Base-by-base conservation (phyloP, 2,888 invertebrate genomes). In the Sinelater perroti region DNA sequence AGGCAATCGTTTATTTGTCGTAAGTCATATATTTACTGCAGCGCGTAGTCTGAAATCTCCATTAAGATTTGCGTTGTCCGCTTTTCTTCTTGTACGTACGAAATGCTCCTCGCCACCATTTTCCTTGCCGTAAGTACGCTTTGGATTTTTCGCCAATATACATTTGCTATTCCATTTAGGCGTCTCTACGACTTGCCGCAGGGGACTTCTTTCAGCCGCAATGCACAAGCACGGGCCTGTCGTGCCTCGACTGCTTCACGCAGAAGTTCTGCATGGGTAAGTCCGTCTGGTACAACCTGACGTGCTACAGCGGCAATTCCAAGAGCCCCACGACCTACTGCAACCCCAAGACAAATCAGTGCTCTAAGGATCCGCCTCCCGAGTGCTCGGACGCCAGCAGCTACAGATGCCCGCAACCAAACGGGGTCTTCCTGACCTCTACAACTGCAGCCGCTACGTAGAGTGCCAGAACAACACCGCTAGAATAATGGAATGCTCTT, bases 201-300 rank as follows among this genome's bases (percentile, higher is more conserved):
- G n/a, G n/a, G n/a, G 28, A 44, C 6, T 44, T 44, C 11, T 44
- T 17, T 16, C 13, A 21, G 17, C 26, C 44, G 31, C 11, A 11
- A 18, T 44, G 26, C 17, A 10, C 8, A 21, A 18, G 16, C 13
- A 45, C 46, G 14, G 59, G 56, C 17, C 33, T 61, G 24, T 54
- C 58, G 14, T 58, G 62, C 31, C 21, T 54, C 3, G 36, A 53
- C 28, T 62, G 60, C 30, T 33, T 44, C 13, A 42, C 55, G 3
- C 54, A 57, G 24, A 62, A 62, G 35, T 30, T 44, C 2, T 44
- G 44, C 18, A 7, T 44, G 1, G 44, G 28, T 30, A 28, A 18
- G 5, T 3, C 4, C 4, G n/a, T 40, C n/a, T 13, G 18, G 14
- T 44, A 10, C n/a, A 44, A 28, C 10, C 16, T 2, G 3, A 13